Conservation (phyloP, 2,888 invertebrate genomes). For the Villa cingulata region DNA sequence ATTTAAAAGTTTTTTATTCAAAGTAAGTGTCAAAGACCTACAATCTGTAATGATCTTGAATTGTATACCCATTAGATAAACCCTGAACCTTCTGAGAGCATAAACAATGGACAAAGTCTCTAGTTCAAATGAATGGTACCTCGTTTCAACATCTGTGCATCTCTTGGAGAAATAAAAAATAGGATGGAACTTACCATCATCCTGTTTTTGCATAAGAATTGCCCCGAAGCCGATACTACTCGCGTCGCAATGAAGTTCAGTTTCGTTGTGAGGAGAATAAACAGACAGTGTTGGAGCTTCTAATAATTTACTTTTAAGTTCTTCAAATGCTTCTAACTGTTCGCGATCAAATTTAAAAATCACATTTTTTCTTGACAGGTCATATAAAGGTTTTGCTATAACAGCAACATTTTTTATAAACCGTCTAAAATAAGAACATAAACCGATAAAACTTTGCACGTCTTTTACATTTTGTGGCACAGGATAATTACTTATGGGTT, state of each 20-base stretch:
- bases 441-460: slow-evolving; percentile 18
- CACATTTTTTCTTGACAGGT: background rate
- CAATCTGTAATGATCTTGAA: too few relatives aligned
- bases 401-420: slow-evolving; percentile 17
- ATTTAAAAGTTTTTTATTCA: too few relatives aligned
- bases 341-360: background rate
- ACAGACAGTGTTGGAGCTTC: slow-evolving; percentile 17
- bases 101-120: too few relatives aligned
- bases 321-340: background rate
- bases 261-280: slow-evolving; percentile 17
- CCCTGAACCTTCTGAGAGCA: too few relatives aligned
- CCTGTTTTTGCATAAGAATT: slow-evolving; percentile 13
- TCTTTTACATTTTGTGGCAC: slow-evolving; percentile 13
- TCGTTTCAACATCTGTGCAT: too few relatives aligned
- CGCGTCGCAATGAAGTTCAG: slow-evolving; percentile 21
- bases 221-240: too few relatives aligned
- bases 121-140: too few relatives aligned
- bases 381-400: slow-evolving; percentile 2
- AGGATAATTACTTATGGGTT: slow-evolving; percentile 15
- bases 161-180: too few relatives aligned
- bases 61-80: too few relatives aligned
- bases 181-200: too few relatives aligned
- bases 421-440: slow-evolving; percentile 18
- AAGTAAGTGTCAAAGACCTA: too few relatives aligned
- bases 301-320: background rate